Percentiles rank a stretch among this genome's conserved stretches.
These are phyloP conservation scores for Hippopotamus amphibius DNA, from an alignment of 2,113 vertebrate genomes.

Conservation along the genomic window DNA sequence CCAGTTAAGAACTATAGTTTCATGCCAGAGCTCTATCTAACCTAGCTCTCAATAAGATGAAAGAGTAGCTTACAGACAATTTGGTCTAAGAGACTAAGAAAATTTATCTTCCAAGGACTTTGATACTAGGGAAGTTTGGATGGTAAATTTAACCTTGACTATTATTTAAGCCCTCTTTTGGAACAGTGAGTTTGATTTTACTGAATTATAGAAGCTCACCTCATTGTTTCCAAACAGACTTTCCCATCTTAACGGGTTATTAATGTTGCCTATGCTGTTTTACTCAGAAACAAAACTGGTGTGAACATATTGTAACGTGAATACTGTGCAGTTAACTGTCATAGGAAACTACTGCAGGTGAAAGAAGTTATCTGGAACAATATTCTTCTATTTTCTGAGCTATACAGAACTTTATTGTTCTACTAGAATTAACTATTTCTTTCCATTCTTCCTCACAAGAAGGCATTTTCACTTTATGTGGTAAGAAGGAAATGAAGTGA, in stretches of 20 bases:
- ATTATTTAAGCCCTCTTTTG: slow-evolving; percentile 47
- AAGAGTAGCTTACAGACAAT: not conserved
- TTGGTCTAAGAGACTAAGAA: not conserved
- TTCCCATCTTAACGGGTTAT: slow-evolving; percentile 23
- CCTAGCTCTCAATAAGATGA: not conserved
- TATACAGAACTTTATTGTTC: slow-evolving; percentile 30
- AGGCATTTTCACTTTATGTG: slow-evolving; percentile 61
- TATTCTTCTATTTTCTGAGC: slow-evolving; percentile 51
- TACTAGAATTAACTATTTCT: slow-evolving; percentile 56
- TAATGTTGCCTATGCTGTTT: slow-evolving; percentile 41
- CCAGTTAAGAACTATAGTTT: not conserved
- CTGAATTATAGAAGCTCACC: slow-evolving; percentile 45
- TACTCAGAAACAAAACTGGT: not conserved
- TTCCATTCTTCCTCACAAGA: slow-evolving; percentile 47
- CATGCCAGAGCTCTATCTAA: not conserved
- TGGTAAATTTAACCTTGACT: slow-evolving; percentile 9
- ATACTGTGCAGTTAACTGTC: not conserved
- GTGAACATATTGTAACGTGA: not conserved
- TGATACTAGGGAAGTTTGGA: not conserved
- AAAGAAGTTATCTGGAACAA: slow-evolving; percentile 29
- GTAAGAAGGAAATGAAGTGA: slow-evolving; percentile 80
- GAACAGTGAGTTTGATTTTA: slow-evolving; percentile 66
- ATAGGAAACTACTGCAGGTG: slow-evolving; percentile 15
- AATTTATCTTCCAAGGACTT: slow-evolving; percentile 35
- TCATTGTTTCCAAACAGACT: slow-evolving; percentile 23